Base-by-base conservation (phyloP, 2,113 vertebrate genomes). In the Xerus inauris region DNA sequence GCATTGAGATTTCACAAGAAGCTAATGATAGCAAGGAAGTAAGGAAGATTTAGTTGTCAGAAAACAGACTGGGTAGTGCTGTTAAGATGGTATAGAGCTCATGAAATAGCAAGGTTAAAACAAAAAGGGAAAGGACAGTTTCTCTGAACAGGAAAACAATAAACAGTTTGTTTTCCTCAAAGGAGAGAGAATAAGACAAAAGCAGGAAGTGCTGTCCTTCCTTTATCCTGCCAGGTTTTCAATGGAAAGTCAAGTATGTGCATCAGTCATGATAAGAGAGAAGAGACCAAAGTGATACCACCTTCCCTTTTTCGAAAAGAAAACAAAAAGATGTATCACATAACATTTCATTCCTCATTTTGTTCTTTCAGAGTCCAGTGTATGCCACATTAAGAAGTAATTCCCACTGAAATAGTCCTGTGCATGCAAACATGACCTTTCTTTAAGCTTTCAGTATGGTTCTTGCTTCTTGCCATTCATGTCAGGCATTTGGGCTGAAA, bases 121-220 rank as follows among this genome's bases (percentile, higher is more conserved):
- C 54, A 57, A 73, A 91, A 91, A 76, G 45, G 51, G 47, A 98
- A 95, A 95, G 95, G 80, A 65, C 2, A 0, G 91, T 67, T 95
- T 82, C 96, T 95, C 69, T 87, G 85, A 93, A 88, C 80, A 96
- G 96, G 92, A 97, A 97, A 98, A 98, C 93, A 97, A 97, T 79
- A 87, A 98, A 98, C 0, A 0, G 81, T 96, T 96, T 96, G 75
- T 89, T 98, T 94, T 94, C 97, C 96, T 96, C 84, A 95, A 97
- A 98, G 92, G 90, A 98, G 97, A 98, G 93, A 97, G 71, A 97
- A 94, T 16, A 84, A 98, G 97, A 99, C 98, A 99, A 98, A 98
- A 96, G 97, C 92, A 98, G 98, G 98, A 99, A 98, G 97, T 94
- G 67, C 81, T 98, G 98, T 98, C 95, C 97, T 98, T 98, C 94